Percentiles rank a stretch among this genome's conserved stretches.
Conservation (phyloP, 2,797 vertebrate genomes). For the Enteromius trimaculatus region DNA sequence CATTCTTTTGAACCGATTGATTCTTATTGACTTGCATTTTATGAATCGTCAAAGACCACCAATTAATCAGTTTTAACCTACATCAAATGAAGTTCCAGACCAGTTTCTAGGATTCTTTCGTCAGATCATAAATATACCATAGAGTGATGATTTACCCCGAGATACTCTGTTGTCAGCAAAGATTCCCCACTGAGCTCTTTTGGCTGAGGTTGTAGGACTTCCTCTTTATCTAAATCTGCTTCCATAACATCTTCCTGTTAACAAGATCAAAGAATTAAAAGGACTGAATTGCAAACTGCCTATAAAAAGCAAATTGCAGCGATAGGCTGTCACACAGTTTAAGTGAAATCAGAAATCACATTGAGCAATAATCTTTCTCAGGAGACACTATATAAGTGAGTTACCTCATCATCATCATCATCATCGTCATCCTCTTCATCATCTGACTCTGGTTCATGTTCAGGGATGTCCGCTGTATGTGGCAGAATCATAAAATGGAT, state of each 20-base stretch:
- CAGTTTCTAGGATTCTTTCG: neutral
- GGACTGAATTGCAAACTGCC: neutral
- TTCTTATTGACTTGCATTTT: neutral
- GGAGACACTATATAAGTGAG: neutral
- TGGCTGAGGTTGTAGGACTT: slow-evolving; percentile 85
- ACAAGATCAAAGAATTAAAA: neutral
- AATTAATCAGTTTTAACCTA: too few species aligned
- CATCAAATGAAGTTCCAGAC: neutral
- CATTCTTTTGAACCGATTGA: neutral
- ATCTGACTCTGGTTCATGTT: slow-evolving; percentile 84
- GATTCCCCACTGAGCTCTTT: slow-evolving; percentile 91
- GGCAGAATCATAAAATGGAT: slow-evolving; percentile 25
- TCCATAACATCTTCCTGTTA: slow-evolving; percentile 87
- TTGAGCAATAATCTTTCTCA: neutral
- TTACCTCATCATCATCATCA: slow-evolving; percentile 76
- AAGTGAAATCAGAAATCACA: neutral
- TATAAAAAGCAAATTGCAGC: neutral
- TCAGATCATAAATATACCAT: neutral
- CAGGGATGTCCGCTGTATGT: slow-evolving; percentile 77
- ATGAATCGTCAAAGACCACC: neutral
- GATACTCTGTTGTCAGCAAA: slow-evolving; percentile 92
- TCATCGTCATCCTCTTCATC: slow-evolving; percentile 88
- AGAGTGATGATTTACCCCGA: slow-evolving; percentile 83
- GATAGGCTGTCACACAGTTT: neutral
- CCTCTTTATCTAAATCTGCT: slow-evolving; percentile 88